These are phyloP conservation scores for Dasypus novemcinctus DNA, from an alignment of 2,113 vertebrate genomes.

Conservation along the genomic window DNA sequence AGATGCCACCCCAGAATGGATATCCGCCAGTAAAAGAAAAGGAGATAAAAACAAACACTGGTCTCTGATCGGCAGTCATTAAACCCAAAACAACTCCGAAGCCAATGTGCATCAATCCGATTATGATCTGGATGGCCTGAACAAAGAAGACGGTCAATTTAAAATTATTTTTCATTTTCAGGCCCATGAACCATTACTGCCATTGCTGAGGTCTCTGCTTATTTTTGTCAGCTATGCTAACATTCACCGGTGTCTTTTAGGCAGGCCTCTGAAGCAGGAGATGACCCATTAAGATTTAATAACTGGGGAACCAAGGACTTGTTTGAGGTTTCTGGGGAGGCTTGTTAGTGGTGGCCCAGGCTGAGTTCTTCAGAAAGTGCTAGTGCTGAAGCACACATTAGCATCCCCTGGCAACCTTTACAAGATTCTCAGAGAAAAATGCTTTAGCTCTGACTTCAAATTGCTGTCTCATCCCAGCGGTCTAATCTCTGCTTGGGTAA, in stretches of 20 bases:
- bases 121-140: conserved; percentile 56
- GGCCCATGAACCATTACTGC: neutral
- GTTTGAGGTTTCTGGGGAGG: neutral
- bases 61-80: too few species aligned
- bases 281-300: neutral
- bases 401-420: neutral
- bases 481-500: neutral
- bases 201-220: neutral
- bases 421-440: neutral
- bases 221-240: neutral
- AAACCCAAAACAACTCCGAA: conserved; percentile 21
- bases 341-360: neutral
- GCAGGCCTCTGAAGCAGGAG: neutral
- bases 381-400: neutral
- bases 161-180: neutral
- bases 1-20: conserved; percentile 60
- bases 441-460: neutral
- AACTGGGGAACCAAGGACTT: neutral
- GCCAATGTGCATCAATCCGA: conserved; percentile 37
- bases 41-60: too few species aligned
- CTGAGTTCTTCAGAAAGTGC: neutral
- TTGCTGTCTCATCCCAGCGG: neutral
- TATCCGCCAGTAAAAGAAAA: conserved; percentile 24
- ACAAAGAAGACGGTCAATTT: neutral
- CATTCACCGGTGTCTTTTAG: neutral